Conservation (phyloP, 2,113 vertebrate genomes). For the Cercocebus atys region DNA sequence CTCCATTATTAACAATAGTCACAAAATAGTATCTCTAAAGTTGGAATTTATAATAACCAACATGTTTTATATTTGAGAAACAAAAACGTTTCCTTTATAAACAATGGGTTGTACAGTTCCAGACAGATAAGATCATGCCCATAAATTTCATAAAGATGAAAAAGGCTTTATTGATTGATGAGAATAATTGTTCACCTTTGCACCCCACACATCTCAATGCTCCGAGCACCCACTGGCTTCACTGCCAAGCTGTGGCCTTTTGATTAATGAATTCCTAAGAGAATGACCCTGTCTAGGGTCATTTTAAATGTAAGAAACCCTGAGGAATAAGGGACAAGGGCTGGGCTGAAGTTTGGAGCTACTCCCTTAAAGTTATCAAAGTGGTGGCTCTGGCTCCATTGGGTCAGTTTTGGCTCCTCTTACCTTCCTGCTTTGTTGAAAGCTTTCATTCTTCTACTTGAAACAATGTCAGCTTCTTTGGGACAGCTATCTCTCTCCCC, state of each 20-base stretch:
- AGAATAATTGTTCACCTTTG: not conserved
- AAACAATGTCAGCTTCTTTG: not conserved
- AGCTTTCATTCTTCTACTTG: not conserved
- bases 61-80: not conserved
- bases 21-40: not conserved
- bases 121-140: not conserved
- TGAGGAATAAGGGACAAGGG: not conserved
- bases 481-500: not conserved
- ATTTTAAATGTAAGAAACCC: not conserved
- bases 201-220: not conserved
- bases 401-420: not conserved
- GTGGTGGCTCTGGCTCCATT: not conserved
- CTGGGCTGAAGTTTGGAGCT: not conserved
- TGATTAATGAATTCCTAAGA: not conserved
- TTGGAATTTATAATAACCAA: not conserved
- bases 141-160: not conserved
- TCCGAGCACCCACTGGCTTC: not conserved
- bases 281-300: too few species aligned
- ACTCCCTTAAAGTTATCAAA: not conserved
- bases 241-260: not conserved
- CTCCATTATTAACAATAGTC: not conserved
- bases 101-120: not conserved
- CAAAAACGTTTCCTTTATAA: not conserved
- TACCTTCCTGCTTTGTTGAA: not conserved
- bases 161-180: not conserved